Conservation (phyloP, 2,888 invertebrate species). For the Apomyelois bistriatella region DNA sequence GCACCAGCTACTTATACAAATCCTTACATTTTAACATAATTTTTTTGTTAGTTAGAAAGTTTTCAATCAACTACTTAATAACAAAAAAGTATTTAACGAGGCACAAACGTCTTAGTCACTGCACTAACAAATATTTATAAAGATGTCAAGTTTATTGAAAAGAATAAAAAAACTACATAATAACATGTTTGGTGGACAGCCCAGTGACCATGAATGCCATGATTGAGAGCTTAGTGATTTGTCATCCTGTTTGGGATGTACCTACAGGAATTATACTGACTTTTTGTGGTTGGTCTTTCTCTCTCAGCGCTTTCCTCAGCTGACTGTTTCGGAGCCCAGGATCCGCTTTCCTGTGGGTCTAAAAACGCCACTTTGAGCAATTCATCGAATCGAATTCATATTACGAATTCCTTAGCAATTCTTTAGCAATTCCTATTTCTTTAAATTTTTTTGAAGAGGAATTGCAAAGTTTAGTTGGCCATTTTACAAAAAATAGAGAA, state of each 20-base stretch:
- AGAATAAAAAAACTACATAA: slow-evolving; percentile 30
- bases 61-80: slow-evolving; percentile 25
- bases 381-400: too few relatives aligned
- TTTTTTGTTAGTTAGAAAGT: slow-evolving; percentile 30
- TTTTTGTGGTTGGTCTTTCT: neutral
- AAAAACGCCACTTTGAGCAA: too few relatives aligned
- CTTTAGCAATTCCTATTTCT: too few relatives aligned
- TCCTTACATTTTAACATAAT: slow-evolving; percentile 12
- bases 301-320: too few relatives aligned
- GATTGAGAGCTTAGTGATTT: slow-evolving; percentile 4
- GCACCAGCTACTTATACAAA: slow-evolving; percentile 1
- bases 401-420: too few relatives aligned
- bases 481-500: too few relatives aligned
- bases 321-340: too few relatives aligned
- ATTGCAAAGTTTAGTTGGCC: too few relatives aligned
- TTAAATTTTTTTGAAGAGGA: too few relatives aligned
- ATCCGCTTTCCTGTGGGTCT: too few relatives aligned
- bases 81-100: slow-evolving; percentile 38
- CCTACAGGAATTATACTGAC: too few relatives aligned
- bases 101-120: slow-evolving; percentile 38
- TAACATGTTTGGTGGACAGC: slow-evolving; percentile 16
- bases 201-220: neutral
- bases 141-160: slow-evolving; percentile 44
- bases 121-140: slow-evolving; percentile 51
- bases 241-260: slow-evolving; percentile 6